These are phyloP conservation scores for Amphiprion percula DNA, from an alignment of 2,113 vertebrate genomes.

Conservation along the genomic window DNA sequence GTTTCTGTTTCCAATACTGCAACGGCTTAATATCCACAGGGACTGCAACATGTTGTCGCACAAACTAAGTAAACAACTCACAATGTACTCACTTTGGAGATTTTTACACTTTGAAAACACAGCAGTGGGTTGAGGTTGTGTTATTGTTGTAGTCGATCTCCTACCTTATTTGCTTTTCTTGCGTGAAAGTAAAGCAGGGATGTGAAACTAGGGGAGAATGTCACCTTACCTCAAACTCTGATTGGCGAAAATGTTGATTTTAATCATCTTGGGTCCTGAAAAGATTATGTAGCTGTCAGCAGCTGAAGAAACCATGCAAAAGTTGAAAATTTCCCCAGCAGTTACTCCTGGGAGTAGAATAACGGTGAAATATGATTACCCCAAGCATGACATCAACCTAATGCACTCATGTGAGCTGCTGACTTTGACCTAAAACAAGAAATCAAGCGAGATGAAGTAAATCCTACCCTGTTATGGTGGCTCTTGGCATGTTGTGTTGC, in stretches of 20 bases:
- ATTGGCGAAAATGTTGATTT: slow-evolving; percentile 32
- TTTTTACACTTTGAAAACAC: slow-evolving; percentile 29
- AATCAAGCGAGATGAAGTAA: slow-evolving; percentile 1
- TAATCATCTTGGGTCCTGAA: slow-evolving; percentile 36
- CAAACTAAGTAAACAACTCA: slow-evolving; percentile 53
- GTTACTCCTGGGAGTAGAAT: slow-evolving; percentile 15
- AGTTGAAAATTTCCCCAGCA: background rate
- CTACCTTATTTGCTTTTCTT: slow-evolving; percentile 25
- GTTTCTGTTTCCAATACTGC: slow-evolving; percentile 26
- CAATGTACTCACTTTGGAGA: slow-evolving; percentile 38
- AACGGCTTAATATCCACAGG: slow-evolving; percentile 28
- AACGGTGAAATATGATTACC: slow-evolving; percentile 3
- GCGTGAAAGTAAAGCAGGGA: slow-evolving; percentile 48
- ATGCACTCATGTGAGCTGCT: slow-evolving; percentile 1
- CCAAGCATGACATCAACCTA: background rate
- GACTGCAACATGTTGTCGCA: slow-evolving; percentile 11
- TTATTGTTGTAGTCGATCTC: slow-evolving; percentile 17
- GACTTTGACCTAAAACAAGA: slow-evolving; percentile 16
- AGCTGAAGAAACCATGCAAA: slow-evolving; percentile 3
- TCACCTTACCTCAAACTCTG: slow-evolving; percentile 26
- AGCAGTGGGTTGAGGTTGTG: background rate
- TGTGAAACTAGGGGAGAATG: slow-evolving; percentile 27
- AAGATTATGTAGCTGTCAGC: slow-evolving; percentile 14
- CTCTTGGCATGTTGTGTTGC: slow-evolving; percentile 13
- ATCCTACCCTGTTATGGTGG: slow-evolving; percentile 6